These are phyloP conservation scores for Equus przewalskii DNA, from an alignment of 2,113 vertebrate species.

Conservation along the genomic window DNA sequence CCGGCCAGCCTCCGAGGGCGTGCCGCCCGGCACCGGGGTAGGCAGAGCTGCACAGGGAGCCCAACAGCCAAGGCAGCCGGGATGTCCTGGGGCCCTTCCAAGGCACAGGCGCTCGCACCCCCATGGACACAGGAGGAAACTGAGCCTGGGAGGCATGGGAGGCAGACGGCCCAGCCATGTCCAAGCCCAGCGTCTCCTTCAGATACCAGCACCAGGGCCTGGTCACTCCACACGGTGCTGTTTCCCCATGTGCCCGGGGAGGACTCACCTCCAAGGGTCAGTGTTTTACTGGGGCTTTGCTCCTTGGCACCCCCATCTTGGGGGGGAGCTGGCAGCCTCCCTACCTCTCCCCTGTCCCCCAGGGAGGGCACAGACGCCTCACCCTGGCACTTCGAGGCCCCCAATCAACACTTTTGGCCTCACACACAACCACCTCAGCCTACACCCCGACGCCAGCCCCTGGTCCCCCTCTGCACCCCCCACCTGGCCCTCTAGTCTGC, in stretches of 20 bases:
- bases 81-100: rapidly evolving
- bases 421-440: neutral
- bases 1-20: neutral
- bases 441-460: neutral
- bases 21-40: rapidly evolving
- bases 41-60: neutral
- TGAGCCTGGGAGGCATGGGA: neutral
- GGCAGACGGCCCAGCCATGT: rapidly evolving
- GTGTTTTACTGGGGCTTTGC: neutral
- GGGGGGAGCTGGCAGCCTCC: neutral
- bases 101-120: too few species aligned
- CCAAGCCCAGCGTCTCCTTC: neutral
- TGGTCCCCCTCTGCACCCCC: rapidly evolving
- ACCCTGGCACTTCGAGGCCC: neutral
- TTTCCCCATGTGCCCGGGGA: neutral
- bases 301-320: rapidly evolving
- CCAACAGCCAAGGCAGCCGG: neutral
- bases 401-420: neutral
- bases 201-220: rapidly evolving
- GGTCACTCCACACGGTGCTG: neutral
- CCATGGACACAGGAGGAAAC: neutral
- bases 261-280: rapidly evolving
- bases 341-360: rapidly evolving
- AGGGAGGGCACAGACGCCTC: neutral
- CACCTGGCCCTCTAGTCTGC: neutral